Conservation (phyloP, 2,113 vertebrate species). For the Chloropsis cyanopogon region DNA sequence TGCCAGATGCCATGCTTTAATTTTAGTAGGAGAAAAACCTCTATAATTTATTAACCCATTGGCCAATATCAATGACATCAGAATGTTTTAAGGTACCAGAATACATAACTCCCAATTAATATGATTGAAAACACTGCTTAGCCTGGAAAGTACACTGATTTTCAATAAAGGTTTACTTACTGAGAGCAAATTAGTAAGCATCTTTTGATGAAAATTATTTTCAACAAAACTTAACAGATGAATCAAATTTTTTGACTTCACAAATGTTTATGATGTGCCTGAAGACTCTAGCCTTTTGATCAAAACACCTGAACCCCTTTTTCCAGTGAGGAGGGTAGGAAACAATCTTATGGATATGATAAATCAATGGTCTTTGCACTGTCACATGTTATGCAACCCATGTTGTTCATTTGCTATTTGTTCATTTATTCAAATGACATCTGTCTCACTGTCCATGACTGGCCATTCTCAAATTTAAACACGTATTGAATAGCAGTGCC, state of each 20-base stretch:
- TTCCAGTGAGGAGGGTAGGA: not conserved
- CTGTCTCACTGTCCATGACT: not conserved
- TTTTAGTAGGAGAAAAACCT: not conserved
- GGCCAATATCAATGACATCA: not conserved
- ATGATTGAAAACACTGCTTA: not conserved
- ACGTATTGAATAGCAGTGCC: not conserved
- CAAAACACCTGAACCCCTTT: not conserved
- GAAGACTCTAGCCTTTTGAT: not conserved
- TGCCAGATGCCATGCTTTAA: not conserved
- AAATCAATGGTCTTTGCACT: not conserved
- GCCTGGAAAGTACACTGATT: not conserved
- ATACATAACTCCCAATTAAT: not conserved
- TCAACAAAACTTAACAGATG: not conserved
- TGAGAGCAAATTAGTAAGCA: not conserved
- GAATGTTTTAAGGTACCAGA: not conserved
- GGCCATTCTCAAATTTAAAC: not conserved
- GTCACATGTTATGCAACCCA: not conserved
- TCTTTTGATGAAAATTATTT: not conserved
- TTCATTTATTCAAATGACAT: conserved; percentile 7
- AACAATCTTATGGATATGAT: not conserved
- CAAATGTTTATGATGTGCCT: not conserved
- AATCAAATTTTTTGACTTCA: not conserved
- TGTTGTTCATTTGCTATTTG: not conserved
- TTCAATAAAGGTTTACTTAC: not conserved
- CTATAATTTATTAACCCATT: not conserved